Evolutionary conservation across 2,888 invertebrate genomes (phyloP).

Genomic region (Exocentrus adspersus): DNA sequence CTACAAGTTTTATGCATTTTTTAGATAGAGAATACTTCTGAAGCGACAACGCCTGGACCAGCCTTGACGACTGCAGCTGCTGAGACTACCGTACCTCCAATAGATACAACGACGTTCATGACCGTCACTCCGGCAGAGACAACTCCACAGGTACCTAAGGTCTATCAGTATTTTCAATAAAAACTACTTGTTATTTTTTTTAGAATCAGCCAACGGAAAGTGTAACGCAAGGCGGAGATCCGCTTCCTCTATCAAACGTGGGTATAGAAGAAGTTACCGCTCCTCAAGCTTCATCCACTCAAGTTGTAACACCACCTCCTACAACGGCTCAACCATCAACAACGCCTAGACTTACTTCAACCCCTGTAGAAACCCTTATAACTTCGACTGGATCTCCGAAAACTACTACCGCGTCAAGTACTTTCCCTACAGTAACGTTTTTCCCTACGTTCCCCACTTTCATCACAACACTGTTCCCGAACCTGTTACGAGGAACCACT

Average conservation of each 20-base stretch:
- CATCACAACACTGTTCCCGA: conserved; percentile 51
- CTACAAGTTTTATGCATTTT: neutral
- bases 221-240: conserved; percentile 35
- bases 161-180: neutral
- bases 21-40: conserved; percentile 17
- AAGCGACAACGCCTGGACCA: conserved; percentile 47
- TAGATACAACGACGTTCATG: conserved; percentile 36
- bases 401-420: conserved; percentile 12
- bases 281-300: conserved; percentile 38
- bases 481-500: conserved; percentile 44
- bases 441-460: conserved; percentile 53
- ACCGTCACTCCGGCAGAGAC: conserved; percentile 40
- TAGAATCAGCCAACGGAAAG: conserved; percentile 34
- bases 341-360: conserved; percentile 38
- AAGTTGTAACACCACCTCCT: conserved; percentile 35
- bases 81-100: conserved; percentile 17
- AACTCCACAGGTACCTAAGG: conserved; percentile 16
- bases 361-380: conserved; percentile 28
- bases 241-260: conserved; percentile 35
- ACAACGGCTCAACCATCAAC: conserved; percentile 26
- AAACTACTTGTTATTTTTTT: conserved; percentile 1
- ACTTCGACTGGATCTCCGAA: conserved; percentile 14
- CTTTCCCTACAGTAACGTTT: conserved; percentile 31
- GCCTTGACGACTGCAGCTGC: conserved; percentile 37
- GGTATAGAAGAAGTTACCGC: conserved; percentile 35